phyloP scores from a whole-genome alignment of 2,113 vertebrate species.

The Neolamprologus toae region DNA sequence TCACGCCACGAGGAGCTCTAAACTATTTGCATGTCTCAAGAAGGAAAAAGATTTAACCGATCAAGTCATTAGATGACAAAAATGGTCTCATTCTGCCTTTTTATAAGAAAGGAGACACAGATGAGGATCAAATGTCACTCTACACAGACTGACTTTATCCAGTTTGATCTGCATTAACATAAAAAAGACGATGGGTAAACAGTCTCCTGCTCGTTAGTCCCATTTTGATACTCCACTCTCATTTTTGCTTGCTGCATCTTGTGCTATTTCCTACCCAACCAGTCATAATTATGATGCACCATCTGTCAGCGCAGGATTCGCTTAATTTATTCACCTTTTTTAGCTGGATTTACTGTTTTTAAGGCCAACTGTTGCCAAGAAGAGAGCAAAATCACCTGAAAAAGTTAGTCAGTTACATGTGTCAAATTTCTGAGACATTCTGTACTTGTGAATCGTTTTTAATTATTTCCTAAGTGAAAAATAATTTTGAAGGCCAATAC shows the following conservation, averaged over 20 bases:
- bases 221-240: neutral
- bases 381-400: neutral
- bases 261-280: neutral
- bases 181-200: neutral
- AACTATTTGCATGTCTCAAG: neutral
- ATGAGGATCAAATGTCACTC: neutral
- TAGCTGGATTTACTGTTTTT: neutral
- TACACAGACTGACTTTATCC: neutral
- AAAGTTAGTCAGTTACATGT: neutral
- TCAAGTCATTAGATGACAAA: neutral
- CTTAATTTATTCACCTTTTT: neutral
- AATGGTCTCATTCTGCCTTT: neutral
- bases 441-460: neutral
- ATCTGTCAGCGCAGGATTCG: neutral
- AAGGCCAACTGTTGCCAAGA: neutral
- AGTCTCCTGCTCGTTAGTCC: neutral
- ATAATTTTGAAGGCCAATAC: neutral
- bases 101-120: neutral
- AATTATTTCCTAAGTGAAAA: neutral
- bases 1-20: neutral
- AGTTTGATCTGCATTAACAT: neutral
- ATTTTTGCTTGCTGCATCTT: neutral
- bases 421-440: neutral
- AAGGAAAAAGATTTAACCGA: neutral
- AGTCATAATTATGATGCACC: neutral